Conservation (phyloP, 30 jellyfish, hydroid and myxozoan species). For the Mastigias papua region DNA sequence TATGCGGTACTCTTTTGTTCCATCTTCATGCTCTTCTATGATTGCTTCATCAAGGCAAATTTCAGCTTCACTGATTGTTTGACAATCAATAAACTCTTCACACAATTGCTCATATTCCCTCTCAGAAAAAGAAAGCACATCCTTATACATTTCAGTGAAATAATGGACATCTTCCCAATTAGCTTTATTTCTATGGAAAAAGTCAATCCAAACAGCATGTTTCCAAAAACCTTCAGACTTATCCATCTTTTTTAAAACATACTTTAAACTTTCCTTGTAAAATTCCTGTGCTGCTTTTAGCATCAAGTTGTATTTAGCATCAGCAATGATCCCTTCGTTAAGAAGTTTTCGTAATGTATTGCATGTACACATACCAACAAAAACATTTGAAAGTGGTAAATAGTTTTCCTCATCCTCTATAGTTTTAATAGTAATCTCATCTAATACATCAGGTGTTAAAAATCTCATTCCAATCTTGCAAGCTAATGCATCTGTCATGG, state of each 20-base stretch:
- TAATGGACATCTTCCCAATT: constrained; percentile 4
- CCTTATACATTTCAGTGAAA: not conserved
- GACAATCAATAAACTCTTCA: not conserved
- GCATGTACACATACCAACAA: not conserved
- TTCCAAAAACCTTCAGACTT: not conserved
- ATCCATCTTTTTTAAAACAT: not conserved
- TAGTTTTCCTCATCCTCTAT: not conserved
- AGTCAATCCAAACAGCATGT: not conserved
- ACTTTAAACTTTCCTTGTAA: not conserved
- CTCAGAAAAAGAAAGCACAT: not conserved
- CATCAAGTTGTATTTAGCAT: not conserved
- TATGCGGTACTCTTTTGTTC: not conserved
- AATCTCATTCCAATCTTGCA: not conserved
- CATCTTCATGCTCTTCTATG: constrained; percentile 3
- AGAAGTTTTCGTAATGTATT: not conserved
- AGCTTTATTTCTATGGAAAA: not conserved
- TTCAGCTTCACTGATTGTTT: not conserved
- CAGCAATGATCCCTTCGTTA: not conserved
- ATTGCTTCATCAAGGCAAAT: not conserved
- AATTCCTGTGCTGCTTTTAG: not conserved
- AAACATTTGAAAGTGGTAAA: not conserved
- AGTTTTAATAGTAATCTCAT: not conserved
- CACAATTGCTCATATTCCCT: not conserved
- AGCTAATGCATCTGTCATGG: not conserved
- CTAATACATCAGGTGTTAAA: not conserved